Evolutionary conservation across 23 tunicate species (phyloP).

Genomic region (Trididemnum clinides): DNA sequence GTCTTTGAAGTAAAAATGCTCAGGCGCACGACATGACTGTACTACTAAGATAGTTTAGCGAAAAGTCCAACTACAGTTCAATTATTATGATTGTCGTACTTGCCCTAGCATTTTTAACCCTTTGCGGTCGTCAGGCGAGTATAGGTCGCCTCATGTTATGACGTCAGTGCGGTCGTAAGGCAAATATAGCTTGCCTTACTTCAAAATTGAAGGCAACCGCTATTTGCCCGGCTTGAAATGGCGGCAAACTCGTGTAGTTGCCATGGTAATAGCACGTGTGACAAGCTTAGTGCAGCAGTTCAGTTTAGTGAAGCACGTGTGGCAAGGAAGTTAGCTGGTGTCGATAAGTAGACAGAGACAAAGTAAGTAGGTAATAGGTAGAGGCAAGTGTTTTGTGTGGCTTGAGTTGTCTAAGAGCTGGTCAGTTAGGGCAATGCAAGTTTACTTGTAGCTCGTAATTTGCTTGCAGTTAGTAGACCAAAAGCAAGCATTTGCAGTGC

Average conservation of each 20-base stretch:
- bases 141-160: neutral
- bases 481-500: constrained; percentile 8
- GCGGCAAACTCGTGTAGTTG: constrained; percentile 6
- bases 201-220: neutral
- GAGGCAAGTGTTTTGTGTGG: neutral
- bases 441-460: constrained; percentile 12
- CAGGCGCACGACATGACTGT: too few relatives aligned
- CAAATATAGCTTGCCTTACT: constrained; percentile 29
- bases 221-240: constrained; percentile 31
- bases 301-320: constrained; percentile 7
- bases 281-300: neutral
- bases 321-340: constrained; percentile 13
- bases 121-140: too few relatives aligned
- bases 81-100: too few relatives aligned
- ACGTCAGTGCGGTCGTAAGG: constrained; percentile 22
- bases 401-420: neutral
- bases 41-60: too few relatives aligned
- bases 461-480: constrained; percentile 13
- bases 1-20: too few relatives aligned
- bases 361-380: neutral
- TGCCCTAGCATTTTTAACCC: too few relatives aligned
- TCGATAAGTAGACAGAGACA: constrained; percentile 8
- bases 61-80: too few relatives aligned
- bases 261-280: constrained; percentile 6
- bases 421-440: constrained; percentile 3